Evolutionary conservation across 2,113 vertebrate species (phyloP).

Genomic region (Sciurus niger): DNA sequence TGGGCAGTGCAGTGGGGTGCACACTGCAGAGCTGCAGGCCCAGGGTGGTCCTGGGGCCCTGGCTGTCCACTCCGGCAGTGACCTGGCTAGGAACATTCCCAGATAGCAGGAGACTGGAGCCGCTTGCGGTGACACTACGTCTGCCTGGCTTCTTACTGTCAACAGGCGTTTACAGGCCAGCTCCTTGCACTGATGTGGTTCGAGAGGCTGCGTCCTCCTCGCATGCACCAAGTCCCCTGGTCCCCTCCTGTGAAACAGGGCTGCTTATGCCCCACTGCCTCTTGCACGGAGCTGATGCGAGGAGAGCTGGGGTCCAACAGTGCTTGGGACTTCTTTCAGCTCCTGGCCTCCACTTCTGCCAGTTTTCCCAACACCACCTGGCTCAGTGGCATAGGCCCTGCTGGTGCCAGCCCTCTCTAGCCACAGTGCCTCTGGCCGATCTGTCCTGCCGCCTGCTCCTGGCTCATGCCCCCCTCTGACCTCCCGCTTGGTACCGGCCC

Average conservation of each 20-base stretch:
- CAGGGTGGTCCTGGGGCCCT: neutral
- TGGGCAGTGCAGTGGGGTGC: accelerated
- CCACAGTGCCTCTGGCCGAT: accelerated
- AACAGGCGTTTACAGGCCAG: no score
- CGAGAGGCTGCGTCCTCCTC: neutral
- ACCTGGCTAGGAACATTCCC: neutral
- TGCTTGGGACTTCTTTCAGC: neutral
- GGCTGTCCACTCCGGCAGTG: no score
- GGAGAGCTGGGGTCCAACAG: neutral
- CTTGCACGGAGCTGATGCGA: neutral
- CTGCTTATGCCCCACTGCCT: neutral
- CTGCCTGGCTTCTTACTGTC: neutral
- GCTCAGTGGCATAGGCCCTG: neutral
- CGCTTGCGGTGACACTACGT: accelerated
- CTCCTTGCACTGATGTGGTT: accelerated
- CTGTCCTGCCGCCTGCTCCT: accelerated
- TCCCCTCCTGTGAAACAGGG: neutral
- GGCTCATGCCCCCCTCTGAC: accelerated
- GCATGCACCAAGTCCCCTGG: accelerated
- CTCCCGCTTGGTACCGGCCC: neutral
- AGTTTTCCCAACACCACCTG: neutral
- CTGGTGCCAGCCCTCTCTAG: neutral
- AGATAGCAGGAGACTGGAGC: neutral
- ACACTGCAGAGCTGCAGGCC: neutral
- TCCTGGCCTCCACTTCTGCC: accelerated